Conservation (phyloP, 2,113 vertebrate species). For the Candoia aspera region DNA sequence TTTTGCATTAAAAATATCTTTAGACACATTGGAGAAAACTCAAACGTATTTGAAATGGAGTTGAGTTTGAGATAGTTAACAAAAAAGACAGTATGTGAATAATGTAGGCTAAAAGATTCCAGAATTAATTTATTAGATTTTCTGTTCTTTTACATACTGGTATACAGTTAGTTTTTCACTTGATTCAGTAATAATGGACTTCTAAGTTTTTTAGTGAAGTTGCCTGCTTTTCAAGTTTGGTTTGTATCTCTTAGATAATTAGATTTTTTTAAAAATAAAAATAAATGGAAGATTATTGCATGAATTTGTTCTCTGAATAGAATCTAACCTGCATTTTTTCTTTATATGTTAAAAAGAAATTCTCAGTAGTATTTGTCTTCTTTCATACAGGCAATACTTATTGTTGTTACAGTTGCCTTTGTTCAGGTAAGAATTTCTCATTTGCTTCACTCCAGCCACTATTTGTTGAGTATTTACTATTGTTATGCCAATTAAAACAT, state of each 20-base stretch:
- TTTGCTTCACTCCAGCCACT: not conserved
- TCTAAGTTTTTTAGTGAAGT: not conserved
- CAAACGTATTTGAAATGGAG: not conserved
- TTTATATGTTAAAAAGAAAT: not conserved
- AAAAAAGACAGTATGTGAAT: not conserved
- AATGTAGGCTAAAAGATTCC: not conserved
- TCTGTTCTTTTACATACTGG: not conserved
- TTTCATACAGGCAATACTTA: conserved; percentile 89
- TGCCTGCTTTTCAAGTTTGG: not conserved
- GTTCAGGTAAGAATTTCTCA: conserved; percentile 84
- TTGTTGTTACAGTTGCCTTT: conserved; percentile 97
- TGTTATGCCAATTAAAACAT: not conserved
- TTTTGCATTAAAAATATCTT: not conserved
- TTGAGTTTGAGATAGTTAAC: not conserved
- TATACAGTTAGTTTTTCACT: not conserved
- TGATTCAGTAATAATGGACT: not conserved
- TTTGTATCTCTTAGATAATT: not conserved
- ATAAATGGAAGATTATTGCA: not conserved
- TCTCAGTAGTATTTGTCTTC: conserved; percentile 12
- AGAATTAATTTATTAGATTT: not conserved
- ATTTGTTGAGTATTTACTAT: not conserved
- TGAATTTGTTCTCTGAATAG: not conserved
- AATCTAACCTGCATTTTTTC: not conserved
- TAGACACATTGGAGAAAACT: not conserved
- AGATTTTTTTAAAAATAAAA: not conserved